Base-by-base conservation (phyloP, 2,888 invertebrate species). In the Euproctis similis region DNA sequence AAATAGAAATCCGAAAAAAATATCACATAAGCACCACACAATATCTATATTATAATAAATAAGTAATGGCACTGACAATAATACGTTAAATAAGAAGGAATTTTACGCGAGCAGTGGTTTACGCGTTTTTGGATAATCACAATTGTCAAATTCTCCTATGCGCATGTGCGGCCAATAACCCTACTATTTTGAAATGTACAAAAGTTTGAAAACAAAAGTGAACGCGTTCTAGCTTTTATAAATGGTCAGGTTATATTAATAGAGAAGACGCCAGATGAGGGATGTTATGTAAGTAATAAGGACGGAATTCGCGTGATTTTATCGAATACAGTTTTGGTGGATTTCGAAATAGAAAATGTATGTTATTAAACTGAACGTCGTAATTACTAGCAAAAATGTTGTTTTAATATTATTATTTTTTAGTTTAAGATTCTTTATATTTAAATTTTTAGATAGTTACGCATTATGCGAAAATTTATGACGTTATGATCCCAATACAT, bases 141-240 rank as follows among this genome's bases (percentile, higher is more conserved):
- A 34, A 34, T 42, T 34, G 24, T 28, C 31, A 28, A 36, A 25
- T 27, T 28, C 30, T 22, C 14, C 19, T 45, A 24, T 55, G 66
- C 70, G 71, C 71, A 70, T 70, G 70, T 60, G 61, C 53, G 13
- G 26, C 25, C 14, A 14, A n/a, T n/a, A 40, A 60, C 29, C 38
- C 55, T 36, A 28, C 34, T 26, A 34, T 34, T 46, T 48, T 36
- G 12, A 46, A 42, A 46, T 43, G 40, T 26, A 32, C 28, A 29
- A 17, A 24, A 8, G 30, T 22, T 23, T 31, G 14, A 35, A 32
- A 46, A 42, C 46, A 46, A 44, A 35, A 31, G 46, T 37, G 37
- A 24, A 24, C 27, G 25, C 11, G 17, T 12, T 24, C 30, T 38
- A 31, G 24, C 35, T 48, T 42, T 38, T 32, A 26, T 8, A 41